Conservation (phyloP, 2,888 invertebrate species). For the Xiphydria camelus region DNA sequence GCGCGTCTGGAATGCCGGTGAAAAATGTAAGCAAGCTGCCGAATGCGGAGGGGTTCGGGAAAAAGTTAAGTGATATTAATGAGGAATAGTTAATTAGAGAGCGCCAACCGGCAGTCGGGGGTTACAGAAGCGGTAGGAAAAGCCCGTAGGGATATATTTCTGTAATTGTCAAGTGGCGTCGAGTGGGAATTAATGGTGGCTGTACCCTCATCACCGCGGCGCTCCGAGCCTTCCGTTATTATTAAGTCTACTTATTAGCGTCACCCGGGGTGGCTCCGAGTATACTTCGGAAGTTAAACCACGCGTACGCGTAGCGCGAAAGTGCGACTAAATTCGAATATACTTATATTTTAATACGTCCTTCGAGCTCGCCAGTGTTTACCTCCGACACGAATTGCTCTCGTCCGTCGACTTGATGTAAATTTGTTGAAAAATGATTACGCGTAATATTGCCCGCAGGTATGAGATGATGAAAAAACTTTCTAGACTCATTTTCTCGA, state of each 20-base stretch:
- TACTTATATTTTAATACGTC: no score
- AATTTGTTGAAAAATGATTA: no score
- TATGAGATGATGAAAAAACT: no score
- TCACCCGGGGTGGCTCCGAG: no score
- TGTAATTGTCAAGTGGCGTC: conserved; percentile 38
- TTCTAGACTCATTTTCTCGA: no score
- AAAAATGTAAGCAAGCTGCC: conserved; percentile 6
- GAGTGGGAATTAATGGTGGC: conserved; percentile 34
- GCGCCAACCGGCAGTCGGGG: conserved; percentile 22
- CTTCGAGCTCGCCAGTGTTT: no score
- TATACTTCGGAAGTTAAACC: no score
- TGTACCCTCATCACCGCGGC: not conserved
- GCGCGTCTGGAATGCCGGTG: not conserved
- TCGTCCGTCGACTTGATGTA: no score
- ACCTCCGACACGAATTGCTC: no score
- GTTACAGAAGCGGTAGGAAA: not conserved
- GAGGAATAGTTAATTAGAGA: conserved; percentile 42
- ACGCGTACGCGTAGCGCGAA: not conserved
- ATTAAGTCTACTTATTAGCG: conserved; percentile 19
- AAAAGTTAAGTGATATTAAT: conserved; percentile 42
- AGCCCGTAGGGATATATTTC: conserved; percentile 34
- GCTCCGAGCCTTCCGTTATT: conserved; percentile 13
- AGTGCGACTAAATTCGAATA: no score
- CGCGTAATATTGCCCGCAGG: no score
- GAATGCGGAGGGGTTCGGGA: conserved; percentile 7